Percentiles rank a stretch among this genome's conserved stretches.
These are phyloP conservation scores for Sarcoramphus papa DNA, from an alignment of 2,797 vertebrate genomes.

Conservation along the genomic window DNA sequence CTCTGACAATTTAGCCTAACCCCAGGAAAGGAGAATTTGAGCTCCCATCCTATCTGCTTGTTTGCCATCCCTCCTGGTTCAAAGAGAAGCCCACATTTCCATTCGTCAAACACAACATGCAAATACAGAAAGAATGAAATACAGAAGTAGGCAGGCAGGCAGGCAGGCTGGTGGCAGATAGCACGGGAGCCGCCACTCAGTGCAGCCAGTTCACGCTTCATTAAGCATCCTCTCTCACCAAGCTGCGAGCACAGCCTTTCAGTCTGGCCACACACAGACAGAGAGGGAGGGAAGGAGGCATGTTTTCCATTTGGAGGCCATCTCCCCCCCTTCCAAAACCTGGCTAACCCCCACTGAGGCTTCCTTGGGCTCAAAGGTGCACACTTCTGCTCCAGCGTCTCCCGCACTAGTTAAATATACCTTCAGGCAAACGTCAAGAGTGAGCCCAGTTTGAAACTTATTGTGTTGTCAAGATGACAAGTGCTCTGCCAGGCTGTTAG, in stretches of 20 bases:
- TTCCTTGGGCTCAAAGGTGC: neutral
- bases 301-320: neutral
- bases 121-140: neutral
- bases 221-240: constrained; percentile 58
- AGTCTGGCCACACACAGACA: neutral
- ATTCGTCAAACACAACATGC: constrained; percentile 35
- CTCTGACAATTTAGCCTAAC: neutral
- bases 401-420: neutral
- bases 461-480: neutral
- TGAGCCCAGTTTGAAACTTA: neutral
- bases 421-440: constrained; percentile 28
- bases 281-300: neutral
- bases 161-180: constrained; percentile 51
- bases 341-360: neutral
- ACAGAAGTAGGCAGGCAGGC: constrained; percentile 46
- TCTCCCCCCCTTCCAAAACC: neutral
- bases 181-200: constrained; percentile 41
- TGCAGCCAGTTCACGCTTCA: constrained; percentile 55
- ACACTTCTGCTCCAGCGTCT: neutral
- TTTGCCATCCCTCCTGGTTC: constrained; percentile 37
- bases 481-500: constrained; percentile 11
- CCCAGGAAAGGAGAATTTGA: neutral
- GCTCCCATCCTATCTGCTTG: neutral
- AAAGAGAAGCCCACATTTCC: constrained; percentile 57
- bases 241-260: constrained; percentile 50